Percentiles rank a stretch among this genome's conserved stretches.
These are phyloP conservation scores for Aythya baeri DNA, from an alignment of 2,113 vertebrate genomes.

Conservation along the genomic window DNA sequence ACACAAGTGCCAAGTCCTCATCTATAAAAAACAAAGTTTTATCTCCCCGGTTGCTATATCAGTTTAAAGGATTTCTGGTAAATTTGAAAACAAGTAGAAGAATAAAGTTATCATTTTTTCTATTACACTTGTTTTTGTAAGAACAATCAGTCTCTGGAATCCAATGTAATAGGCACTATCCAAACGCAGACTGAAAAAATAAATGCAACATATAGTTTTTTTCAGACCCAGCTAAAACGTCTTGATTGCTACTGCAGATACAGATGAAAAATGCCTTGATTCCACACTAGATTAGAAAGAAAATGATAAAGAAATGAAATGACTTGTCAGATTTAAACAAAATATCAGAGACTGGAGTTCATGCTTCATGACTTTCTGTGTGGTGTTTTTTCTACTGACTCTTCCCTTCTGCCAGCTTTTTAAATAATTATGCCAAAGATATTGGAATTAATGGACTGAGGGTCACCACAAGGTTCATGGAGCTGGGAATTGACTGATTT, in stretches of 20 bases:
- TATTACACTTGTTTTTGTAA: neutral
- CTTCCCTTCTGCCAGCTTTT: neutral
- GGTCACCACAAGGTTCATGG: neutral
- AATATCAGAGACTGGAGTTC: neutral
- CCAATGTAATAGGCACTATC: neutral
- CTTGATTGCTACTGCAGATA: neutral
- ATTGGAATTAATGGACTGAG: neutral
- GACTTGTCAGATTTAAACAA: neutral
- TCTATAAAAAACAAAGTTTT: neutral
- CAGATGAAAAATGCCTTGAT: neutral
- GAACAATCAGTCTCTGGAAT: neutral
- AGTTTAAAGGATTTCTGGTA: neutral
- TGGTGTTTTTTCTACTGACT: neutral
- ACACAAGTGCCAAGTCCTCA: neutral
- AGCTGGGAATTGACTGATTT: neutral
- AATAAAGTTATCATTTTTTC: neutral
- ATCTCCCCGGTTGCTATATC: neutral
- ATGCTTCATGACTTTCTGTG: neutral
- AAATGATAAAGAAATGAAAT: neutral
- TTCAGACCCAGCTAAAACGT: neutral
- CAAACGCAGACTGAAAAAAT: neutral
- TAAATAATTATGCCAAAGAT: neutral
- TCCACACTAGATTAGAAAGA: neutral
- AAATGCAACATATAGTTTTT: neutral
- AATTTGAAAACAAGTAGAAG: neutral